phyloP scores from a whole-genome alignment of 2,113 vertebrate species.

The Myotis yumanensis region DNA sequence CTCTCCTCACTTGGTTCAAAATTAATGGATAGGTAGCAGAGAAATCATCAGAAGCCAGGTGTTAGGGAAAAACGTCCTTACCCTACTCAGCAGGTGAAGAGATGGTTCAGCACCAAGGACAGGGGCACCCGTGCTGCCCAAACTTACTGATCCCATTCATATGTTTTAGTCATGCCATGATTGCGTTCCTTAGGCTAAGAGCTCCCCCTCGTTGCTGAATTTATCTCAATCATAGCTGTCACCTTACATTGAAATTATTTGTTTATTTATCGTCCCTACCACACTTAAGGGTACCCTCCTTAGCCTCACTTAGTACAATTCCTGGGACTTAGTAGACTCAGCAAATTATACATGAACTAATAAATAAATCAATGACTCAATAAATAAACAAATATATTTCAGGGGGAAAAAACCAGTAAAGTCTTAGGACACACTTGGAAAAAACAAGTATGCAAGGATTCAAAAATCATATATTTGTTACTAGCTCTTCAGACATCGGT shows the following conservation, averaged over 20 bases:
- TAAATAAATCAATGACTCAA: not conserved
- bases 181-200: not conserved
- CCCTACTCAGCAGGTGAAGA: not conserved
- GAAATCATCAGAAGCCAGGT: not conserved
- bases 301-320: not conserved
- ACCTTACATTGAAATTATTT: constrained; percentile 8
- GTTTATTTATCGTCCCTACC: not conserved
- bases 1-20: not conserved
- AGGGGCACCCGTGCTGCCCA: rapidly evolving
- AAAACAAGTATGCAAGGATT: not conserved
- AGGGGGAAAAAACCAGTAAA: not conserved
- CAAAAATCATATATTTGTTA: not conserved
- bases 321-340: not conserved
- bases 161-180: not conserved
- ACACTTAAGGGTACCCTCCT: not conserved
- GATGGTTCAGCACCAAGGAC: constrained; percentile 56
- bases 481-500: not conserved
- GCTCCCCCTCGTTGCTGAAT: not conserved
- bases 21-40: not conserved
- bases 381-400: not conserved
- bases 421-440: not conserved
- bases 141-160: not conserved
- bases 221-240: not conserved
- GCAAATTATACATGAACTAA: not conserved
- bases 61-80: not conserved